Percentiles rank a stretch among this genome's conserved stretches.
Conservation (phyloP, 2,113 vertebrate genomes). For the Bungarus multicinctus region DNA sequence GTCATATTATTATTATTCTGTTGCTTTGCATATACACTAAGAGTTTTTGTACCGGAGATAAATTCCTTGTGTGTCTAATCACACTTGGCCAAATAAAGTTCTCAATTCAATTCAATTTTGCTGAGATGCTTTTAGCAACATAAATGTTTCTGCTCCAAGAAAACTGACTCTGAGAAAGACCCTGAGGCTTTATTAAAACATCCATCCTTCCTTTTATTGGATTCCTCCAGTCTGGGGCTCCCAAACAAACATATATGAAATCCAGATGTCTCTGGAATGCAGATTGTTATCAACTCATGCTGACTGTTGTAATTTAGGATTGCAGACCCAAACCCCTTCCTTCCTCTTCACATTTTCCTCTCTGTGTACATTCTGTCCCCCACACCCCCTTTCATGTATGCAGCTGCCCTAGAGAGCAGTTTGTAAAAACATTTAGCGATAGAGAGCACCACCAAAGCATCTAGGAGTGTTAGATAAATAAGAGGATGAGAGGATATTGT, state of each 20-base stretch:
- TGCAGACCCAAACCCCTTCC: slow-evolving; percentile 9
- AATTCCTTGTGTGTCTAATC: not conserved
- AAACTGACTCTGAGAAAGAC: slow-evolving; percentile 30
- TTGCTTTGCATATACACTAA: not conserved
- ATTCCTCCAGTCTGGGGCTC: not conserved
- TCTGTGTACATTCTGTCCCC: not conserved
- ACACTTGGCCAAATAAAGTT: not conserved
- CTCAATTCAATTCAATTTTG: not conserved
- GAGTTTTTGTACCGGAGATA: not conserved
- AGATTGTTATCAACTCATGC: not conserved
- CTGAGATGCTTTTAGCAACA: not conserved
- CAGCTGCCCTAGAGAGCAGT: not conserved
- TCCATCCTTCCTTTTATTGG: slow-evolving; percentile 4
- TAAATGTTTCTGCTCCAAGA: slow-evolving; percentile 5
- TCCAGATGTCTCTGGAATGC: slow-evolving; percentile 33
- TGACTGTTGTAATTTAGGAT: not conserved
- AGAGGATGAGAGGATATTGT: not conserved
- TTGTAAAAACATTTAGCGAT: not conserved
- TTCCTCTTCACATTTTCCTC: not conserved
- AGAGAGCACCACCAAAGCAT: not conserved
- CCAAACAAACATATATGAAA: slow-evolving; percentile 20
- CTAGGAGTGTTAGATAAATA: not conserved
- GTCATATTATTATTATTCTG: not conserved
- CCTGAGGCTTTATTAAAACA: not conserved
- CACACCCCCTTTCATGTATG: not conserved